Evolutionary conservation across 2,888 invertebrate species (phyloP).

Genomic region (Agrypnus murinus): DNA sequence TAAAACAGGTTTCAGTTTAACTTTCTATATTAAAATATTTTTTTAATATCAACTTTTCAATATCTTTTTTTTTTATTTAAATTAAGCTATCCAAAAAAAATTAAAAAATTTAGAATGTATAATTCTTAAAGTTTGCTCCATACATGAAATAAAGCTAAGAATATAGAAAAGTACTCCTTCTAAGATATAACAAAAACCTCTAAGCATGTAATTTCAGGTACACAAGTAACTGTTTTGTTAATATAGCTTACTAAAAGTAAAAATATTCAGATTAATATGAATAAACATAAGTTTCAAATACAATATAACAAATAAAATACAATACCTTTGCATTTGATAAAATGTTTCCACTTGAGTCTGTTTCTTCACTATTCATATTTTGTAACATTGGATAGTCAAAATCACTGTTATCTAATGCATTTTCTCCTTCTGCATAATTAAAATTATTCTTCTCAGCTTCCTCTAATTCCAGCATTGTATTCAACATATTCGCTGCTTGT

Average conservation of each 20-base stretch:
- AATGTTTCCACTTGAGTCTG: no score
- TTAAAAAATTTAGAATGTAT: no score
- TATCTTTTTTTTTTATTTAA: no score
- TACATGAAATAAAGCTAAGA: no score
- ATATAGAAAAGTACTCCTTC: no score
- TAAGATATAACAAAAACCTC: no score
- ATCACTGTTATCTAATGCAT: not conserved
- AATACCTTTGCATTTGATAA: slow-evolving; percentile 6
- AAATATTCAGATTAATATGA: not conserved
- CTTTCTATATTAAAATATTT: no score
- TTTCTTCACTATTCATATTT: not conserved
- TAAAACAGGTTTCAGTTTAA: no score
- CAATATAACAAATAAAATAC: not conserved
- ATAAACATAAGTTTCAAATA: not conserved
- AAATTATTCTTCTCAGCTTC: not conserved
- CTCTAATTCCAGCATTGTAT: slow-evolving; percentile 27
- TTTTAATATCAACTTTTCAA: no score
- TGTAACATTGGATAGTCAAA: slow-evolving; percentile 23
- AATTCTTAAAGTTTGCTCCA: no score
- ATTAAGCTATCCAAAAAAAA: no score
- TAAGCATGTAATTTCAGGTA: no score
- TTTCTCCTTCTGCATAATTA: not conserved
- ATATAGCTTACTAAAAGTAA: not conserved
- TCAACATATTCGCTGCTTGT: slow-evolving; percentile 54
- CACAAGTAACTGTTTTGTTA: not conserved